These are phyloP conservation scores for Lepidostoma basale DNA, from an alignment of 1,140 invertebrate species.

Conservation along the genomic window DNA sequence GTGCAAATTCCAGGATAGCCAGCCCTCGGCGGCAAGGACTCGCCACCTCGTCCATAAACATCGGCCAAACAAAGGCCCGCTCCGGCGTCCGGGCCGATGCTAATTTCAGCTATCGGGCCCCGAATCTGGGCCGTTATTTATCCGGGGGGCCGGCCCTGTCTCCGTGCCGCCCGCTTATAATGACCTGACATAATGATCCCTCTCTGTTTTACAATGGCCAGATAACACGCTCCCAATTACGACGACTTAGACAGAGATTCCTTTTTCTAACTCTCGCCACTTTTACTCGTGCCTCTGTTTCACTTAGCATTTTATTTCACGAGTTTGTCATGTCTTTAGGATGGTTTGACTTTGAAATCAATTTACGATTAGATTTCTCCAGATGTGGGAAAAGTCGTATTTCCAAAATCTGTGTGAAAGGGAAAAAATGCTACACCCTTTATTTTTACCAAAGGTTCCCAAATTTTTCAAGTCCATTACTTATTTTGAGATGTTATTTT, in stretches of 20 bases:
- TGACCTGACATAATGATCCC: constrained; percentile 45
- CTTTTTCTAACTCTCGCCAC: not conserved
- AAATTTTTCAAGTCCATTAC: no score
- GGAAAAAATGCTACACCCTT: no score
- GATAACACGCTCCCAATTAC: not conserved
- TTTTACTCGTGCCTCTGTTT: no score
- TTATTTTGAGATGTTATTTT: no score
- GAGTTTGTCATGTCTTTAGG: no score
- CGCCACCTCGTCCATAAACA: constrained; percentile 29
- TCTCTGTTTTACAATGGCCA: constrained; percentile 35
- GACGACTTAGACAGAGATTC: constrained; percentile 21
- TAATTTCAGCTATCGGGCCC: constrained; percentile 43
- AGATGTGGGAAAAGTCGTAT: no score
- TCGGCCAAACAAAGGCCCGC: constrained; percentile 39
- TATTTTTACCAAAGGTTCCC: no score
- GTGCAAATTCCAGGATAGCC: no score
- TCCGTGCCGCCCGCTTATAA: constrained; percentile 32
- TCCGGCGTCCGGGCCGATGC: constrained; percentile 37
- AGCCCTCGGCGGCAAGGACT: not conserved
- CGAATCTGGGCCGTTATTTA: constrained; percentile 41
- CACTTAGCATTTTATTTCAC: no score
- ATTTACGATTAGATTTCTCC: no score
- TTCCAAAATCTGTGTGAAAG: no score
- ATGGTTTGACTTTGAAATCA: no score
- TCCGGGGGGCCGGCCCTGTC: constrained; percentile 21